Evolutionary conservation across 2,888 invertebrate species (phyloP), one percentile per base, ranked within the genome.

Genomic region (Oligia strigilis): DNA sequence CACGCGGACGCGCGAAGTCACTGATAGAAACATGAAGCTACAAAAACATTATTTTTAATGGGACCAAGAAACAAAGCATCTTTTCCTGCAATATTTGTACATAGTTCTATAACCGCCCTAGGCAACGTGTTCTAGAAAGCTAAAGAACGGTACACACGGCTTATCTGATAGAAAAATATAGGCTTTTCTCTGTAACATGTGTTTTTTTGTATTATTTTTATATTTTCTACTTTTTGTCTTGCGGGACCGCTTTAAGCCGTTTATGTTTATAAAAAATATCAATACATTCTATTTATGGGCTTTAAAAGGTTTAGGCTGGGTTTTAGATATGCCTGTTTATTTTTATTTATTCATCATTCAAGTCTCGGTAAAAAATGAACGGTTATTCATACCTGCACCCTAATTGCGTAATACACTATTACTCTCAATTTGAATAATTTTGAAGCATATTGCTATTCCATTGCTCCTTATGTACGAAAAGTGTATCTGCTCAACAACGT

Each of bases 111-210:
- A 52, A 60, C 66, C 11, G 58, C 66, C 66, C 40, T 40, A 29
- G 52, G 49, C 46, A 73, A 66, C 17, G 29, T 67, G 14, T 52
- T 67, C 29, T n/a, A 43, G 58, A n/a, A 58, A 60, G 29, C 52
- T 66, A n/a, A 67, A n/a, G 13, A n/a, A 29, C 40, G 14, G n/a
- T 19, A 60, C 9, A 72, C 49, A 52, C 11, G n/a, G 23, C 14
- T 80, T 79, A 74, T 62, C 79, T 66, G n/a, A 78, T 79, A 52
- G 29, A 80, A 74, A 79, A 67, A 73, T 73, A 67, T 67, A 52
- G 60, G n/a, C n/a, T 60, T 79, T 72, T 19, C 52, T n/a, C 23
- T 6, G 52, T 43, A 52, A 58, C 36, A 52, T n/a, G 14, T 79
- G 43, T 73, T 73, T 79, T 79, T 72, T 73, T 60, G 14, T 67